These are phyloP conservation scores for Amphibalanus amphitrite DNA, from an alignment of 1,140 invertebrate species.

Conservation along the genomic window DNA sequence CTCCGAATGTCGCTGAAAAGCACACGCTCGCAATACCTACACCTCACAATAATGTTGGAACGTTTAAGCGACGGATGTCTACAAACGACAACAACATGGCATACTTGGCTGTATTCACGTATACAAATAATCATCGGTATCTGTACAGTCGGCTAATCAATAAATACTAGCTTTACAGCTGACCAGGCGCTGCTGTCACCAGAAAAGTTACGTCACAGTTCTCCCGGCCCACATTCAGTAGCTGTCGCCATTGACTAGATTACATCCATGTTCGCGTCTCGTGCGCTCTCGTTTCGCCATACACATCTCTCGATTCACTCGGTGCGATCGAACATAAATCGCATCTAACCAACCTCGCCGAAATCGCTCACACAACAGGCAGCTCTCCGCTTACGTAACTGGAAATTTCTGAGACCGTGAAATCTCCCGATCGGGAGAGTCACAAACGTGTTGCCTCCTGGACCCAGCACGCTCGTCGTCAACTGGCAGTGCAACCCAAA, in stretches of 20 bases:
- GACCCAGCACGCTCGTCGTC: no score
- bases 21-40: no score
- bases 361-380: no score
- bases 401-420: neutral
- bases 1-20: no score
- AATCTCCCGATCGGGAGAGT: no score
- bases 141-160: neutral
- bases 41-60: no score
- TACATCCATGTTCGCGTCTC: neutral
- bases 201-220: neutral
- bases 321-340: neutral
- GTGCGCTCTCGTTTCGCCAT: neutral
- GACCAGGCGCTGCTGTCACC: neutral
- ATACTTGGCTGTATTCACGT: neutral
- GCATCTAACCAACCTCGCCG: neutral
- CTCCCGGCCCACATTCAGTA: no score
- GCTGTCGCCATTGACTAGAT: neutral
- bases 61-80: no score
- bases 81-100: no score
- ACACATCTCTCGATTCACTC: neutral
- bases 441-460: no score
- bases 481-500: neutral
- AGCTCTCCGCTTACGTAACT: neutral
- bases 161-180: slow-evolving; percentile 2
- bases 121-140: neutral